Conservation (phyloP, 2,797 vertebrate species). For the Dipus sagitta region DNA sequence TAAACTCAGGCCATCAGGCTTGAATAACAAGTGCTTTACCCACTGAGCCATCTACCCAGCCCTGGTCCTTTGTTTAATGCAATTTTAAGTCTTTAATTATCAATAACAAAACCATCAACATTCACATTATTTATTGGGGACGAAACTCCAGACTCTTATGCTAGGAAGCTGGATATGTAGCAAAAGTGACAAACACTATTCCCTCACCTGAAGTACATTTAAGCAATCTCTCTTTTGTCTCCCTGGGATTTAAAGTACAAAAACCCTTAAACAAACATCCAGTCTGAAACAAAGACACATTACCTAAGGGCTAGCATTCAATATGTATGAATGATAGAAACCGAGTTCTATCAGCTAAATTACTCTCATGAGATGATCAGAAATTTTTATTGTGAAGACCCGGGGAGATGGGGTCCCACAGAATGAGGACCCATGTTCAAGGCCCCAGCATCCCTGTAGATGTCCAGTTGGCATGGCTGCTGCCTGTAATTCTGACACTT, state of each 20-base stretch:
- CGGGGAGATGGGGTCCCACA: too few relatives aligned
- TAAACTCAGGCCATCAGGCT: too few relatives aligned
- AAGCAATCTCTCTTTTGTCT: background rate
- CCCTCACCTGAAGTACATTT: background rate
- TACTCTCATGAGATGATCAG: constrained; percentile 27
- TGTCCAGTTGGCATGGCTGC: too few relatives aligned
- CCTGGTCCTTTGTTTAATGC: constrained; percentile 15
- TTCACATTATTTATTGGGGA: constrained; percentile 1
- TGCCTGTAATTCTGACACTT: too few relatives aligned
- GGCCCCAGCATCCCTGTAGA: too few relatives aligned
- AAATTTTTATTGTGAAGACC: background rate
- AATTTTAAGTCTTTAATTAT: constrained; percentile 18
- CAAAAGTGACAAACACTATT: background rate
- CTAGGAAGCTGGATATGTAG: background rate
- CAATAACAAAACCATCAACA: background rate
- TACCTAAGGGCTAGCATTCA: background rate
- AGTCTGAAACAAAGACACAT: background rate
- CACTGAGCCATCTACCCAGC: too few relatives aligned
- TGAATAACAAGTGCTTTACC: too few relatives aligned
- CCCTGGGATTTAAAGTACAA: background rate
- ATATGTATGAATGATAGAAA: background rate
- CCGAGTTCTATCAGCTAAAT: background rate
- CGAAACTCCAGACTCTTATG: background rate
- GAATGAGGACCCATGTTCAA: too few relatives aligned
- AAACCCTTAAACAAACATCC: background rate